Evolutionary conservation across 2,888 invertebrate species (phyloP), one percentile per base, ranked within the genome.

Genomic region (Ormyrus labotus): DNA sequence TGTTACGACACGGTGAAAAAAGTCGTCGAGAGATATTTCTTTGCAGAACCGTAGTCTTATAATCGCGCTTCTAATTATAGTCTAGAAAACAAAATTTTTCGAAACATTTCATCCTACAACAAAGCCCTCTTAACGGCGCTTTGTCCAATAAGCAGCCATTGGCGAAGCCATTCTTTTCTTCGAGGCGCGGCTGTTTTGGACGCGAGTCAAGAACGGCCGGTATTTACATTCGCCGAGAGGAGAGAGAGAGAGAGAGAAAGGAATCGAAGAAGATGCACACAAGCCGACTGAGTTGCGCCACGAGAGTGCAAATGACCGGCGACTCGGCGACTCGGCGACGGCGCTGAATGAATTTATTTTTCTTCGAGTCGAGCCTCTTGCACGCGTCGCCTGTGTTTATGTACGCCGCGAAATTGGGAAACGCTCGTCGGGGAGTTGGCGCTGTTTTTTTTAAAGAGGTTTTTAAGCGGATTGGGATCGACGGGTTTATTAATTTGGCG

Each of bases 331-430:
- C 19, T 1, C 19, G 19, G 19, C 19, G 19, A 19, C 19, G 19
- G 19, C 19, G 47, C 9, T 53, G 64, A 73, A 64, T 64, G 73
- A 48, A 65, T 73, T 65, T 73, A 73, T 73, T 73, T 73, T 73
- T 65, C 73, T 65, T 61, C 34, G 55, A 47, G 13, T n/a, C 48
- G 34, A 9, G 50, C 51, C 51, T 19, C 19, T 19, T 19, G 19
- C 2, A 13, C 71, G 71, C n/a, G 5, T 9, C 19, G 19, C 19
- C 19, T 19, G 19, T 45, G 4, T 34, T 19, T 53, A 11, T 67
- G 6, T n/a, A 51, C n/a, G 47, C 47, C 48, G 64, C 3, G 63
- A 47, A 63, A 65, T 65, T 73, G 64, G 57, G 73, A 65, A 65
- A 50, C 34, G 50, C 19, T 19, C 19, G 19, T 19, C 19, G 19